phyloP scores from a whole-genome alignment of 53 echinoderm and acorn worm genomes.

The Antedon mediterranea region DNA sequence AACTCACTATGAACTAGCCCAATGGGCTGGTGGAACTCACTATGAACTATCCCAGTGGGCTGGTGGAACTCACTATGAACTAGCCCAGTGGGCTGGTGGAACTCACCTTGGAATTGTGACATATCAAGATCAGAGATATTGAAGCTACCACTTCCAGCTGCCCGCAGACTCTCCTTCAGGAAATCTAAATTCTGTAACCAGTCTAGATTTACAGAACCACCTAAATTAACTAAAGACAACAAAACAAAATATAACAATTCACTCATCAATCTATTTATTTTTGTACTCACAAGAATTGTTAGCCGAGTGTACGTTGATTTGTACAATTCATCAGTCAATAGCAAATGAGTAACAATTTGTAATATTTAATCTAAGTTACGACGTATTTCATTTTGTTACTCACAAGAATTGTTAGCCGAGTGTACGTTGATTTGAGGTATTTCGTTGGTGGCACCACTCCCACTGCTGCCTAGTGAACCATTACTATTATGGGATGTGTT shows the following conservation, averaged over 20 bases:
- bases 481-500: background rate
- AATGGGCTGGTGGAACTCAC: too few relatives aligned
- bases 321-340: too few relatives aligned
- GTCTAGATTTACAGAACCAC: slow-evolving; percentile 22
- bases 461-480: background rate
- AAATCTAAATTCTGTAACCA: slow-evolving; percentile 92
- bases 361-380: too few relatives aligned
- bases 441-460: background rate
- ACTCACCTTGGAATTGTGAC: slow-evolving; percentile 87
- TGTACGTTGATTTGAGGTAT: background rate
- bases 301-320: background rate
- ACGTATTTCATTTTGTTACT: too few relatives aligned
- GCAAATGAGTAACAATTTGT: too few relatives aligned
- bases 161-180: slow-evolving; percentile 80
- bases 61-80: background rate
- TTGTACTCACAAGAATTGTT: background rate
- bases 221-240: background rate
- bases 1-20: too few relatives aligned
- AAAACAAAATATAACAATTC: too few relatives aligned
- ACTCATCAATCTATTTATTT: too few relatives aligned
- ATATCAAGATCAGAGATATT: slow-evolving; percentile 84
- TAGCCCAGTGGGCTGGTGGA: too few relatives aligned
- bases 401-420: background rate
- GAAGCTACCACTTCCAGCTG: slow-evolving; percentile 34
- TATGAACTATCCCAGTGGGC: background rate